Evolutionary conservation across 2,797 vertebrate genomes (phyloP).

Genomic region (Protonibea diacanthus): DNA sequence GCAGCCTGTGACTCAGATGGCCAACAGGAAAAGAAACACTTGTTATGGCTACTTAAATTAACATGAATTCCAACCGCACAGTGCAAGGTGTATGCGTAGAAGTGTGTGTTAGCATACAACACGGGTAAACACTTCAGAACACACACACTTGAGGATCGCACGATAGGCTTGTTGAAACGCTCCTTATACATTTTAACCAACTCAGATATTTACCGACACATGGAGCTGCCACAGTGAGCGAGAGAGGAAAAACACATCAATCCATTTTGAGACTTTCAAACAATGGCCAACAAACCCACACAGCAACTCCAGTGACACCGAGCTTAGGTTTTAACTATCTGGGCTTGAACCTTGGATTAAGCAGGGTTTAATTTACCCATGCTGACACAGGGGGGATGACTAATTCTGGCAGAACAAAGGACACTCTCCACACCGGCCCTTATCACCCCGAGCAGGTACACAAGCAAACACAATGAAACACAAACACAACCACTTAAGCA

Average conservation of each 20-base stretch:
- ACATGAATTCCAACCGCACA: conserved; percentile 41
- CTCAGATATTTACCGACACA: conserved; percentile 15
- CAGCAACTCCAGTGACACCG: conserved; percentile 28
- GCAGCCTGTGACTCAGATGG: conserved; percentile 78
- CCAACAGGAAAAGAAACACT: conserved; percentile 71
- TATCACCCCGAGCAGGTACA: conserved; percentile 77
- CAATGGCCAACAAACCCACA: conserved; percentile 40
- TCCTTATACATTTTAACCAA: conserved; percentile 3
- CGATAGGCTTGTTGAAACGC: conserved; percentile 37
- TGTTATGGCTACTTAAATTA: conserved; percentile 70
- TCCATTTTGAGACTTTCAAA: conserved; percentile 32
- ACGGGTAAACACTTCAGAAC: conserved; percentile 52
- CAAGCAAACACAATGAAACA: conserved; percentile 69
- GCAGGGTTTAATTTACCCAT: conserved; percentile 69
- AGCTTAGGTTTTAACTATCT: conserved; percentile 56
- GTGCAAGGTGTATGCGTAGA: conserved; percentile 29
- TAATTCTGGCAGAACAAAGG: conserved; percentile 76
- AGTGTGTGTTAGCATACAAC: conserved; percentile 28
- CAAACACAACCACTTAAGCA: conserved; percentile 33
- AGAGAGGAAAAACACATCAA: neutral
- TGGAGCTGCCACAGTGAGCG: conserved; percentile 12
- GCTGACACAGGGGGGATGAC: conserved; percentile 59
- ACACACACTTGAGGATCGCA: conserved; percentile 32
- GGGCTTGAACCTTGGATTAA: conserved; percentile 65
- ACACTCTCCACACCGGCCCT: conserved; percentile 52